phyloP scores from a whole-genome alignment of 1,140 invertebrate genomes.

The Archegozetes longisetosus region DNA sequence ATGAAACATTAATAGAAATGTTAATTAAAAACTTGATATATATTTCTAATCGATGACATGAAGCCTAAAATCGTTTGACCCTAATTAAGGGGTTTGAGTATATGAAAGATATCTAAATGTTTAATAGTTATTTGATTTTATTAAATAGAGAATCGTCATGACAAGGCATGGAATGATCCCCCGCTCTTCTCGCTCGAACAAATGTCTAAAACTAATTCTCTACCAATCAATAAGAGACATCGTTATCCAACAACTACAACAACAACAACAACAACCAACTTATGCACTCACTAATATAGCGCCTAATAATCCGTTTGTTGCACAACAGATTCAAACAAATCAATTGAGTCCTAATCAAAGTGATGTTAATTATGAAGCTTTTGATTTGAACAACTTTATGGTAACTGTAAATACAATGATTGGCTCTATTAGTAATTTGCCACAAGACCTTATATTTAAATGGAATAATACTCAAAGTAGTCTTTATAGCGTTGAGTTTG shows the following conservation, averaged over 20 bases:
- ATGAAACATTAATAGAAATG: no score
- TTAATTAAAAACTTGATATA: no score
- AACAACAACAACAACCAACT: neutral
- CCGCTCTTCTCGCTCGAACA: constrained; percentile 10
- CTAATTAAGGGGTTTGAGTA: no score
- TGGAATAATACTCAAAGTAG: neutral
- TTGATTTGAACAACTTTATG: neutral
- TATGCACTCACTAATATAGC: neutral
- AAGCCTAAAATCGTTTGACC: no score
- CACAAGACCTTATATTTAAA: neutral
- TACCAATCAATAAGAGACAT: neutral
- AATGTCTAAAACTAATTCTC: neutral
- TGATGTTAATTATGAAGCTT: neutral
- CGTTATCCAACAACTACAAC: neutral
- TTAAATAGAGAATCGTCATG: constrained; percentile 2
- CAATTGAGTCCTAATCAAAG: neutral
- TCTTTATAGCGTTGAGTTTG: neutral
- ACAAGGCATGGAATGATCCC: constrained; percentile 13
- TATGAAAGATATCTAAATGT: no score
- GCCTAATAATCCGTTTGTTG: no score
- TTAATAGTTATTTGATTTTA: neutral
- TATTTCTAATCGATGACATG: no score
- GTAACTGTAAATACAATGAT: neutral
- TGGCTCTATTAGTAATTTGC: neutral
- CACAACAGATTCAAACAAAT: neutral